These are phyloP conservation scores for Bombus sylvicola DNA, from an alignment of 1,140 invertebrate genomes.

Conservation along the genomic window DNA sequence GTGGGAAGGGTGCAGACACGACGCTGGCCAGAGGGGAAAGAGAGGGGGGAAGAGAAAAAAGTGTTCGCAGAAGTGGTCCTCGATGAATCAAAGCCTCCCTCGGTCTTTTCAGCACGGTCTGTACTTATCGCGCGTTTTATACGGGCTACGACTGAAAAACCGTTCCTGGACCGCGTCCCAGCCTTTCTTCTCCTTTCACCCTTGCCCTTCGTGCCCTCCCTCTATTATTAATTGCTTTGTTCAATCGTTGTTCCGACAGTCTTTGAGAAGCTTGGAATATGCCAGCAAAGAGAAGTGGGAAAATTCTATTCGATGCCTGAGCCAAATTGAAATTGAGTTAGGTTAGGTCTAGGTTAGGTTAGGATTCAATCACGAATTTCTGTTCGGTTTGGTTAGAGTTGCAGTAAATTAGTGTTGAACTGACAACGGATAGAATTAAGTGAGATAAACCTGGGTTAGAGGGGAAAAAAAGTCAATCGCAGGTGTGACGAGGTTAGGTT, in stretches of 20 bases:
- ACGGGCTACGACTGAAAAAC: conserved; percentile 37
- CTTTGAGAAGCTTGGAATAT: neutral
- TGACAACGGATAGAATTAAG: neutral
- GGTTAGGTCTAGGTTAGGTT: too few species aligned
- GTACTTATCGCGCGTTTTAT: conserved; percentile 52
- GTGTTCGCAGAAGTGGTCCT: conserved; percentile 63
- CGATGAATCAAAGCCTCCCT: conserved; percentile 61
- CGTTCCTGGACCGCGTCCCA: conserved; percentile 17
- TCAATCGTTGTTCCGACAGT: neutral
- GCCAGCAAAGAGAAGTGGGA: neutral
- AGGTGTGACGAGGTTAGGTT: neutral
- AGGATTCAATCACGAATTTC: neutral
- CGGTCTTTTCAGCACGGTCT: conserved; percentile 32
- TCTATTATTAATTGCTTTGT: conserved; percentile 13
- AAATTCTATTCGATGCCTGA: neutral
- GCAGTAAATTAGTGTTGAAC: neutral
- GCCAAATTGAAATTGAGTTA: neutral
- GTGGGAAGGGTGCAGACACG: conserved; percentile 22
- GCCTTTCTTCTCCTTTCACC: neutral
- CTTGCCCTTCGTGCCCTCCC: neutral
- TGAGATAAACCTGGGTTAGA: too few species aligned
- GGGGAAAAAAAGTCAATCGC: neutral
- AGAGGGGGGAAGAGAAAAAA: conserved; percentile 26
- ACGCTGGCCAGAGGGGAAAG: conserved; percentile 34
- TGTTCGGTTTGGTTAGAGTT: too few species aligned